A percentile compares a stretch with the other conserved stretches of the same genome.
Evolutionary conservation across 2,113 vertebrate genomes (phyloP).

Genomic region (Sinocyclocheilus anshuiensis): DNA sequence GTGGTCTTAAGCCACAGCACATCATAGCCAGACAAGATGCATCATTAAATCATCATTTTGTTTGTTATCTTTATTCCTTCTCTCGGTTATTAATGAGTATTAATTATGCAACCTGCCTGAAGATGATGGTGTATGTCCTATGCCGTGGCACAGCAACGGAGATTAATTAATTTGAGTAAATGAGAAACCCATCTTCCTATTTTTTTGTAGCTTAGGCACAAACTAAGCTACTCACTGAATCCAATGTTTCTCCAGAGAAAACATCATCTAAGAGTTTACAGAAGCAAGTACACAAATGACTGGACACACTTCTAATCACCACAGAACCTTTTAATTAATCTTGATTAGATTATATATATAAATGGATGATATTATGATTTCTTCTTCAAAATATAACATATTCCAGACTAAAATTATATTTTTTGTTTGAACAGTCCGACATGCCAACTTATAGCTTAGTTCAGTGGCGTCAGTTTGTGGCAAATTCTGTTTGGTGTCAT

Average conservation of each 20-base stretch:
- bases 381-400: neutral
- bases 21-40: constrained; percentile 14
- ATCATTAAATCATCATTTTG: constrained; percentile 52
- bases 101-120: constrained; percentile 33
- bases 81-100: constrained; percentile 46
- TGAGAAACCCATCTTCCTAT: neutral
- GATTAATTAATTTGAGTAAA: neutral
- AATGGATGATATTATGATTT: no score
- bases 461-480: neutral
- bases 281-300: no score
- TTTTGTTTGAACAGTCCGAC: neutral
- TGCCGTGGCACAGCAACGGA: neutral
- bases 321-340: no score
- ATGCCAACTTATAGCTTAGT: neutral
- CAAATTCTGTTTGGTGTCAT: neutral
- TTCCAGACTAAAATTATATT: neutral
- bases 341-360: no score
- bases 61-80: constrained; percentile 53
- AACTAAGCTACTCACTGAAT: neutral
- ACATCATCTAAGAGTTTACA: no score
- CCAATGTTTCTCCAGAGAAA: no score
- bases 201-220: neutral
- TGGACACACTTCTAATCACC: no score
- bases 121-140: constrained; percentile 4
- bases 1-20: constrained; percentile 12